Evolutionary conservation across 1,140 invertebrate species (phyloP), one percentile per base, ranked within the genome.

Genomic region (Drosophila nebulosa): DNA sequence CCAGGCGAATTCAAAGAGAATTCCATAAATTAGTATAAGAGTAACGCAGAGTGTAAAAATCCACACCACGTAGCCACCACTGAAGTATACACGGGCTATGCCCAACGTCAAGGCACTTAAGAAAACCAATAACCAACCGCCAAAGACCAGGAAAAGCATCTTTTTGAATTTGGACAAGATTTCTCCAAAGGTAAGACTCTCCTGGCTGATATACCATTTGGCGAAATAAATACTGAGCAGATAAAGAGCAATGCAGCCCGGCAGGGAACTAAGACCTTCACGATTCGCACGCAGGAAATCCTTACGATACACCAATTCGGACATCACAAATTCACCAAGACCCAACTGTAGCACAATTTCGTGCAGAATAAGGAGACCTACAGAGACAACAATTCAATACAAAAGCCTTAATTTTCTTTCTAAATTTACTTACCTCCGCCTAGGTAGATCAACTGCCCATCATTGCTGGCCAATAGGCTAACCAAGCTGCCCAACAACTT

Each of bases 201-300:
- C 27, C 21, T 42, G 30, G 9, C 60, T 35, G 14, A 36, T 73
- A 42, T 81, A 88, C 83, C 83, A 88, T 5, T 64, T 79, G 24
- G 75, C 58, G 68, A 96, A 84, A 73, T 94, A 93, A 30, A 96
- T 93, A 50, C 95, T 94, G 77, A 95, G 92, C 57, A 98, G 93
- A 90, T 98, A 98, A 1, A 99, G 90, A 3, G 95, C 94, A 10
- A 98, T 90, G 91, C 98, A 99, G 1, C 98, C 98, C 2, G 95
- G 92, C 26, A 95, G 92, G 0, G 98, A 98, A 30, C 95, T 93
- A 36, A 99, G 92, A 0, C 98, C 98, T 93, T 99, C 98, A 73
- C 97, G 94, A 92, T 99, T 99, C 0, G 97, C 96, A 64, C 94
- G 92, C 0, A 98, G 42, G 53, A 98, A 93, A 76, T 93, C 94